These are phyloP conservation scores for Trypoxylon attenuatum DNA, from an alignment of 2,888 invertebrate genomes.

Conservation along the genomic window DNA sequence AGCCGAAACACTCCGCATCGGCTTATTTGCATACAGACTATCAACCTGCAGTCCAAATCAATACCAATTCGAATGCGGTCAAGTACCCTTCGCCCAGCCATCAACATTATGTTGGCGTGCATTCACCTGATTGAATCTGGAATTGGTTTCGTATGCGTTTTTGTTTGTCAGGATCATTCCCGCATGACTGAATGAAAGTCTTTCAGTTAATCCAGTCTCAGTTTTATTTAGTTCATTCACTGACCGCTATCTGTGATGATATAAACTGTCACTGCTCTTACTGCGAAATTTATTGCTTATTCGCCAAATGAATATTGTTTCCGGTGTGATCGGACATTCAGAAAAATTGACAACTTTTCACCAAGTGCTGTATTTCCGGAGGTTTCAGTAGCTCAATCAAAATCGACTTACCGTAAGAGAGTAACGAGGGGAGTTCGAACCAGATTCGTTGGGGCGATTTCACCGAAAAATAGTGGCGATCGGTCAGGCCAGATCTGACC, in stretches of 20 bases:
- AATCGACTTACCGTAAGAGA: too few relatives aligned
- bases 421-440: background rate
- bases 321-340: too few relatives aligned
- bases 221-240: too few relatives aligned
- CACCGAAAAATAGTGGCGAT: background rate
- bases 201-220: too few relatives aligned
- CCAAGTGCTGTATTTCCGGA: too few relatives aligned
- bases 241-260: too few relatives aligned
- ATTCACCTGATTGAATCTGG: slow-evolving; percentile 11
- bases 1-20: slow-evolving; percentile 20
- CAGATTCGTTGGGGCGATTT: background rate
- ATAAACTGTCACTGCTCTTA: too few relatives aligned
- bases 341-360: too few relatives aligned
- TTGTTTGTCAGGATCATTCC: slow-evolving; percentile 8
- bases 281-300: too few relatives aligned
- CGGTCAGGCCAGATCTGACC: background rate
- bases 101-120: slow-evolving; percentile 4
- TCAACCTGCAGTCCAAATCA: slow-evolving; percentile 36
- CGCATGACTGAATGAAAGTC: too few relatives aligned
- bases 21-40: slow-evolving; percentile 33
- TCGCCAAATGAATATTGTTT: too few relatives aligned
- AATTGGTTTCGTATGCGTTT: slow-evolving; percentile 5
- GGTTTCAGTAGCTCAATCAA: too few relatives aligned
- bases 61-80: slow-evolving; percentile 40
- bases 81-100: slow-evolving; percentile 29